These are phyloP conservation scores for Nesogale talazaci DNA, from an alignment of 2,113 vertebrate species.

Conservation along the genomic window DNA sequence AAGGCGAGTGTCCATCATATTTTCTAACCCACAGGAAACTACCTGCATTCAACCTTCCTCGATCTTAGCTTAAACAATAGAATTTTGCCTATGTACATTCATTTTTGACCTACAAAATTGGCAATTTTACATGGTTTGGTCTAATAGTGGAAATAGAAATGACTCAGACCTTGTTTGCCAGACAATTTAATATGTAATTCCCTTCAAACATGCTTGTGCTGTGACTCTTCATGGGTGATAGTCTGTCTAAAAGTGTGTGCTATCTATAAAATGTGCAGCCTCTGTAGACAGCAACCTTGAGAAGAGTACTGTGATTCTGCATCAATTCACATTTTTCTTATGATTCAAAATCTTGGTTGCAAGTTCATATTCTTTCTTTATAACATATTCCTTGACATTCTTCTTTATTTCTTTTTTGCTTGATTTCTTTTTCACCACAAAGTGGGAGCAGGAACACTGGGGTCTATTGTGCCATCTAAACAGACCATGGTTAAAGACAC, in stretches of 20 bases:
- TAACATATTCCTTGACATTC: background rate
- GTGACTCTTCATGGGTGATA: background rate
- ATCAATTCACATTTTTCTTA: background rate
- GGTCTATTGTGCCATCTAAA: background rate
- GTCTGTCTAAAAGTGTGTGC: constrained; percentile 28
- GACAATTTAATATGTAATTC: constrained; percentile 19
- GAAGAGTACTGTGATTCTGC: constrained; percentile 51
- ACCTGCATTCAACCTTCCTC: background rate
- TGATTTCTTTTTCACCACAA: background rate
- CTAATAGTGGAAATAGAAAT: constrained; percentile 45
- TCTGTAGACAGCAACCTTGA: constrained; percentile 21
- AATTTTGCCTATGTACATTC: background rate
- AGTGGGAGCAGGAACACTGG: background rate
- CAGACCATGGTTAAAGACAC: background rate
- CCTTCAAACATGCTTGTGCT: background rate
- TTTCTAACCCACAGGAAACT: background rate
- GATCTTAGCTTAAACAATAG: background rate
- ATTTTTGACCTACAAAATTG: constrained; percentile 16
- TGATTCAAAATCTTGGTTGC: constrained; percentile 7
- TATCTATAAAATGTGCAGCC: constrained; percentile 19
- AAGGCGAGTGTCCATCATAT: background rate
- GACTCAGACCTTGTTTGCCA: constrained; percentile 32
- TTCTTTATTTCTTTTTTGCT: background rate
- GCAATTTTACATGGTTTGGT: background rate
- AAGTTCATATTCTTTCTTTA: background rate